Evolutionary conservation across 2,113 vertebrate species (phyloP), one percentile per base, ranked within the genome.

Genomic region (Rhegmatorhina hoffmannsi): DNA sequence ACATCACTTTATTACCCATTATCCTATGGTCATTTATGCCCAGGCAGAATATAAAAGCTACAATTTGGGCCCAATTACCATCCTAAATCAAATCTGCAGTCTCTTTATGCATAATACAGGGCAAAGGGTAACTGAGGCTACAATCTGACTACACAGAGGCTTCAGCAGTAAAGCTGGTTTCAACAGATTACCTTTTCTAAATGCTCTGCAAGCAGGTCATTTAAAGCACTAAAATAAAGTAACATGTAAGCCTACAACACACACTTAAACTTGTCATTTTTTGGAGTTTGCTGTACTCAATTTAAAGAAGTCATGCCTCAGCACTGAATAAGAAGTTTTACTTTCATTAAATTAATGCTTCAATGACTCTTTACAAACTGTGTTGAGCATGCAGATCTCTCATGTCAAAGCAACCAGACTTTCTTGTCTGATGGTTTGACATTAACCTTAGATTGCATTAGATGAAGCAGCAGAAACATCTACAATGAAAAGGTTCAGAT

Each of bases 161-260:
- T 94, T 93, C 88, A 83, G 49, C 63, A 74, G 88, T 67, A 96
- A 93, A 92, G 79, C 90, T 88, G 72, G 63, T 83, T 96, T 94
- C 72, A 95, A 86, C 67, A 92, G 94, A 95, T 95, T 90, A 92
- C 89, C 75, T 95, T 67, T 85, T 17, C 59, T 62, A 95, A 94
- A 82, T 40, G 63, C 63, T 89, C 82, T 91, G 87, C 67, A 89
- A 88, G 59, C 78, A 93, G 84, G 87, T 91, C 90, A 94, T 70
- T 53, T 80, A 67, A 69, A 93, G 78, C 55, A 73, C 8, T 63
- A 33, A 29, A 85, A 49, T 67, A 76, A 67, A 73, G 16, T 1
- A 0, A 29, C 66, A 87, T 75, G 83, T 76, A 66, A 91, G 93
- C 49, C 64, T 40, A 81, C 49, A 91, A 69, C 24, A 74, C 33